A percentile compares a stretch with the other conserved stretches of the same genome.
Evolutionary conservation across 1,140 invertebrate genomes (phyloP).

Genomic region (Drosophila subpulchrella): DNA sequence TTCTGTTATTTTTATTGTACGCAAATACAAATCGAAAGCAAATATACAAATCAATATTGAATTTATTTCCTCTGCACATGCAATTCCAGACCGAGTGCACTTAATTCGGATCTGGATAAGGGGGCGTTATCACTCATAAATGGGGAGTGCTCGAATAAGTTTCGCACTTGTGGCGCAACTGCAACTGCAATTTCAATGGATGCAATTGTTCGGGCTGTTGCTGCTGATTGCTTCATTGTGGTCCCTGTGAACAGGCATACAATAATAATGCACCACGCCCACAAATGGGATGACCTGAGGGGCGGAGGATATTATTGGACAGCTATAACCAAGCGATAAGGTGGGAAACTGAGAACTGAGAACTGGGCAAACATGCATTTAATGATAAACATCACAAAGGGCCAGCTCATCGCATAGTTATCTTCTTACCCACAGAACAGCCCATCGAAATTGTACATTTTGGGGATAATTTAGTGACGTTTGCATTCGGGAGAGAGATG

Average conservation of each 20-base stretch:
- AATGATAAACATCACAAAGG: conserved; percentile 70
- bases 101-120: not conserved
- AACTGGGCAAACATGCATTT: conserved; percentile 53
- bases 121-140: conserved; percentile 59
- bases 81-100: not conserved
- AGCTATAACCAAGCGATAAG: conserved; percentile 51
- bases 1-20: conserved; percentile 30
- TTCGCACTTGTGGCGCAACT: conserved; percentile 62
- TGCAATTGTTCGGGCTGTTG: conserved; percentile 61
- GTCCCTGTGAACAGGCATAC: conserved; percentile 43
- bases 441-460: conserved; percentile 1
- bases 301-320: conserved; percentile 66
- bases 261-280: conserved; percentile 57
- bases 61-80: conserved; percentile 35
- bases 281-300: conserved; percentile 9
- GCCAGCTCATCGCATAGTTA: conserved; percentile 15
- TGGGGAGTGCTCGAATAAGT: conserved; percentile 39
- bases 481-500: conserved; percentile 40
- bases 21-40: conserved; percentile 29
- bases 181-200: conserved; percentile 30
- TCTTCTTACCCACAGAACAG: not conserved
- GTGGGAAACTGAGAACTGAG: conserved; percentile 9
- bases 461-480: conserved; percentile 55
- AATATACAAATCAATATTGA: conserved; percentile 31
- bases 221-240: conserved; percentile 72